Base-by-base conservation (phyloP, 2,797 vertebrate species). In the Sternarchorhynchus goeldii region DNA sequence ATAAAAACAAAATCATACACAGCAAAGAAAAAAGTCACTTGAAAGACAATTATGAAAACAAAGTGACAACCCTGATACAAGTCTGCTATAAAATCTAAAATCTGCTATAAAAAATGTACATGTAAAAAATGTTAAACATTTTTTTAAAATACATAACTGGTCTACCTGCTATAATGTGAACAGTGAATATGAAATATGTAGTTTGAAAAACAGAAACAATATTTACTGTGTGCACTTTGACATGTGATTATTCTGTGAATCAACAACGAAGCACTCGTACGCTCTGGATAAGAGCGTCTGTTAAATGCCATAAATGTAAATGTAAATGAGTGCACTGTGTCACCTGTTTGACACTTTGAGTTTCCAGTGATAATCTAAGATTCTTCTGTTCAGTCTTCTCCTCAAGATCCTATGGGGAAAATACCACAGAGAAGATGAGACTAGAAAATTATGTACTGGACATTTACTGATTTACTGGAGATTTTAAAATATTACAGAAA, bases 321-420 rank as follows among this genome's bases (percentile, higher is more conserved):
- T 25, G 25, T 25, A 25, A 25, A 25, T 25, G 25, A 25, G 25
- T 25, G 25, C 25, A n/a, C 34, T n/a, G 34, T n/a, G 56, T 3
- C 5, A 41, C 12, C 20, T 75, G 20, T 65, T 66, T 64, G 75
- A 36, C 39, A 0, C 3, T 50, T 58, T 67, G 58, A 36, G 78
- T 66, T 62, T 83, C 71, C 21, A 58, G 36, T 41, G 80, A 74
- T n/a, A 78, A 69, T 20, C 14, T 62, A 50, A 69, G 59, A 41
- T 50, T 39, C 56, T 86, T 87, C 20, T 81, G 73, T 84, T 90
- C 85, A 12, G 45, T 84, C 53, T 14, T 87, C 64, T 88, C 81
- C 6, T 87, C 81, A 59, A 90, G 76, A 79, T 88, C 88, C 92
- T 94, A 71, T 1, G 59, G 74, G 60, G 50, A 36, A 67, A 63